phyloP scores from a whole-genome alignment of 2,113 vertebrate genomes.

The Muscicapa adusta region DNA sequence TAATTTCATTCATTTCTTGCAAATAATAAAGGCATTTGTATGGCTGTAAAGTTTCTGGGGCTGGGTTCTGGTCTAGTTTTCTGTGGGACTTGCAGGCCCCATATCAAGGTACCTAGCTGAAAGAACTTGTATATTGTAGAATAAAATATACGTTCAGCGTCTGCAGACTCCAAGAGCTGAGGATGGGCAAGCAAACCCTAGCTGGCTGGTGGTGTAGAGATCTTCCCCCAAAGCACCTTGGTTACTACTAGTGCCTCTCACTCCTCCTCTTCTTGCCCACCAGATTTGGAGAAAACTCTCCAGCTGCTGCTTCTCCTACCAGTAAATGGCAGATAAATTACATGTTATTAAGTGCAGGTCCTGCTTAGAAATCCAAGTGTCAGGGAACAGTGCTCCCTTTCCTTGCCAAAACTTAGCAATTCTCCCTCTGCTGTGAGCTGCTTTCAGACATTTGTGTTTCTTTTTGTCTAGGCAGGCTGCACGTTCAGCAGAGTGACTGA shows the following conservation, averaged over 20 bases:
- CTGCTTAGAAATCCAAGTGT: background rate
- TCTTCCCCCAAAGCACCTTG: background rate
- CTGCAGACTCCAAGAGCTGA: background rate
- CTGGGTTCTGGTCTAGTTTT: background rate
- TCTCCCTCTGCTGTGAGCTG: background rate
- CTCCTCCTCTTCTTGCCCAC: background rate
- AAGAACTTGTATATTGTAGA: background rate
- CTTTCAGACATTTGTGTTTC: background rate
- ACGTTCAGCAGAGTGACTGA: background rate
- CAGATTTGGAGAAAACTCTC: background rate
- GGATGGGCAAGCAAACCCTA: background rate
- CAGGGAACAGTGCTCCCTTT: background rate
- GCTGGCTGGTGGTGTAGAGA: background rate
- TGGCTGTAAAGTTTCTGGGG: background rate
- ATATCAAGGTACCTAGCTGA: background rate
- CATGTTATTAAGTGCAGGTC: background rate
- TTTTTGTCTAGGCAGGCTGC: background rate
- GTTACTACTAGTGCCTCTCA: background rate
- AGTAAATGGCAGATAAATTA: background rate
- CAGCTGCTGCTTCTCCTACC: background rate
- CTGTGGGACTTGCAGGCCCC: background rate
- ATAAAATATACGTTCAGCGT: background rate
- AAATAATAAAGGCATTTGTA: background rate
- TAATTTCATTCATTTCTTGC: background rate
- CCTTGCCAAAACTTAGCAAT: background rate